Evolutionary conservation across 2,113 vertebrate genomes (phyloP), one percentile per base, ranked within the genome.

Genomic region (Ophthalmolycus amberensis): DNA sequence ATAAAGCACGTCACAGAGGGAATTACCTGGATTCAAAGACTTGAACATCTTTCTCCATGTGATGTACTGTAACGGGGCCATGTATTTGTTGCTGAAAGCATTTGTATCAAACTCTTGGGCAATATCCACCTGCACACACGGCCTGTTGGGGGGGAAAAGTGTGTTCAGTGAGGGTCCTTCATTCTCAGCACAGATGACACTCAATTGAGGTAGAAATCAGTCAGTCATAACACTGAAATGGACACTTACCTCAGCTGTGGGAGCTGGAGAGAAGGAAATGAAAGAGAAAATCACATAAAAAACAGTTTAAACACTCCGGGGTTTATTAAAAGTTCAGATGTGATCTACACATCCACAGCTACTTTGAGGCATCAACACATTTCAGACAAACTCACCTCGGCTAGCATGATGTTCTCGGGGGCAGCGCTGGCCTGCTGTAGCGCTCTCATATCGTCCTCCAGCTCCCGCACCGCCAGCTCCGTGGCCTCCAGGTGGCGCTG

Each of bases 11-110:
- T 9, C 11, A 12, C 27, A 62, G 50, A 32, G 66, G 25, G 60
- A 38, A 90, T 95, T 94, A 97, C 96, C 95, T 20, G 95, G 95
- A 58, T 90, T 86, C 83, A 97, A 84, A 71, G 84, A 93, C 20
- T 54, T 93, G 88, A 96, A 94, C 95, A 97, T 96, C 79, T 77
- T 96, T 54, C 94, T 93, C 97, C 96, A 97, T 74, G 95, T 85
- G 65, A 94, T 95, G 93, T 96, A 97, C 84, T 97, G 96, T 86
- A 97, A 81, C 4, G 96, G 96, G 32, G 94, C 95, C 0, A 92
- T 78, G 83, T 72, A 93, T 88, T 94, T 95, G 87, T 91, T 93
- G 79, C 80, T 84, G 89, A 95, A 94, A 15, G 29, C 72, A 65
- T 95, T 85, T 59, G 89, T 46, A 81, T 95, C 71, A 25, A 96